Evolutionary conservation across 2,113 vertebrate genomes (phyloP), one percentile per base, ranked within the genome.

Genomic region (Melanerpes aurifrons): DNA sequence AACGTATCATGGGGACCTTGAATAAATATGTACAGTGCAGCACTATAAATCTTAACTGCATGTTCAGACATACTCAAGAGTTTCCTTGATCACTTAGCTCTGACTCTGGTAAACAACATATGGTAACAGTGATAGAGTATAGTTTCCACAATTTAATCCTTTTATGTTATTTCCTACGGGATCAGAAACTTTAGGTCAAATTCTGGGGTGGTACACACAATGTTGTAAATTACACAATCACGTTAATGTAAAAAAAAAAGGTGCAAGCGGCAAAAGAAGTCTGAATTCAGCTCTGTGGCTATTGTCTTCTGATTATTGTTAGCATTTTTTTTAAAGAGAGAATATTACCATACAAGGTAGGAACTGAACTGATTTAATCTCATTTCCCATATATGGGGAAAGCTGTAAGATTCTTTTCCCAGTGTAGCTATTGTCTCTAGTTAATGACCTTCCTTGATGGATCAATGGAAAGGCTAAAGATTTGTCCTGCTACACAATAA

Each of bases 71-170:
- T 54, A 75, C 77, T 69, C 48, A 81, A 53, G 67, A 69, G 26
- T 92, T 96, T 91, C 59, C 84, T 76, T 85, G 82, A 94, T 95
- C 89, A 76, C 61, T 89, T 89, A 73, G 56, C 78, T 95, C 63
- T 87, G 68, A n/a, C 47, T 92, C 68, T 69, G 57, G 90, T 95
- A 95, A 95, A 95, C 89, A 94, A 94, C 90, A 93, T 92, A 91
- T 94, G 92, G 92, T 82, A 85, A 76, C 75, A 59, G 59, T 91
- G 90, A 92, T 70, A 82, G 63, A 81, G 9, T 91, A 29, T 79
- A 63, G 87, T 76, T 95, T 86, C 56, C 85, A 61, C 58, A 89
- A 76, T 70, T 85, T 48, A 91, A 82, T 82, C 40, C 53, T 82
- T 94, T 86, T 56, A 82, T 94, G 40, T 43, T 83, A 68, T 86